Base-by-base conservation (phyloP, 2,888 invertebrate genomes). In the Hypomecis punctinalis region DNA sequence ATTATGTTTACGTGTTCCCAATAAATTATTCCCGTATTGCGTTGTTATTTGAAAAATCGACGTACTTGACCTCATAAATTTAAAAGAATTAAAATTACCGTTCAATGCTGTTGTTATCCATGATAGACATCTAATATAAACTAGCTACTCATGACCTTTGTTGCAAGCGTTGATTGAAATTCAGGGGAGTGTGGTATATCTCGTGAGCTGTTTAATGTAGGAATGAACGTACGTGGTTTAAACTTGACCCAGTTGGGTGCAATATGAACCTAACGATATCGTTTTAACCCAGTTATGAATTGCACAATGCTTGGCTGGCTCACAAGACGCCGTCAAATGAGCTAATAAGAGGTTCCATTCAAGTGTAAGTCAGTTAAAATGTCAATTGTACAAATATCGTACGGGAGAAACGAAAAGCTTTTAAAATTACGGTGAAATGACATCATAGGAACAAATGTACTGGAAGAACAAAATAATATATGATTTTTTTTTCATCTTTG, bases 221-320 rank as follows among this genome's bases (percentile, higher is more conserved):
- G 47, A 13, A 45, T 23, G 47, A 47, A 10, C 7, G 39, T 13
- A 53, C 36, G 46, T 48, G 6, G 36, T 46, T 52, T 84, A 84
- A 84, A 88, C 90, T 90, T 91, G 91, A 85, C 91, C 91, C 73
- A 84, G 72, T 80, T 89, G 68, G 76, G 40, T 49, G 42, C 54
- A 66, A 61, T 70, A 72, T 73, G 69, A 70, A 67, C 68, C 79
- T 75, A 86, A 87, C 85, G 86, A 84, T 85, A 81, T 74, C 77
- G 67, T 72, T 82, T 80, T 82, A 83, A 83, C 85, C 81, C 79
- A 85, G 85, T 85, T 85, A 83, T 86, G 84, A 80, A 79, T 89
- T 90, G 81, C 87, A 79, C 85, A 86, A 88, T 74, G 66, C 76
- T 79, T 82, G 81, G 79, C 77, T 80, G 83, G 81, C 67, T 79